These are phyloP conservation scores for Lepidurus packardi DNA, from an alignment of 1,140 invertebrate genomes.

Conservation along the genomic window DNA sequence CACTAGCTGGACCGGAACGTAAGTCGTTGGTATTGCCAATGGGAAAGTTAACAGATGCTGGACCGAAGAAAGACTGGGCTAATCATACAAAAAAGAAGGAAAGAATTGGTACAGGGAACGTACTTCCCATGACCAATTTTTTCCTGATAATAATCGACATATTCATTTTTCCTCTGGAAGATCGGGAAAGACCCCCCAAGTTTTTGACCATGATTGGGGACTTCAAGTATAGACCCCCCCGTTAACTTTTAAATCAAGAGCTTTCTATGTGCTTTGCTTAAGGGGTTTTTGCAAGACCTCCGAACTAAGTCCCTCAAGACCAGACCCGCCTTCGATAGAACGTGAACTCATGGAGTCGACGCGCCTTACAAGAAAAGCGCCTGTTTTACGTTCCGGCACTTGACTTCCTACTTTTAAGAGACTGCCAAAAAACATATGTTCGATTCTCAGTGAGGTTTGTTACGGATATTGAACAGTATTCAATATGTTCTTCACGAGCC, in stretches of 20 bases:
- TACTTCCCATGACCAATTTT: not conserved
- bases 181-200: not conserved
- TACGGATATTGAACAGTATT: not conserved
- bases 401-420: slow-evolving; percentile 11
- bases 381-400: slow-evolving; percentile 2
- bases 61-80: not conserved
- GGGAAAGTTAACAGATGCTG: not conserved
- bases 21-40: not conserved
- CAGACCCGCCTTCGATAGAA: not conserved
- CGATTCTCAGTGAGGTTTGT: not conserved
- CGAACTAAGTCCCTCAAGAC: not conserved
- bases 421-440: not conserved
- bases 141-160: not conserved
- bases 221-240: not conserved
- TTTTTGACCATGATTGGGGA: not conserved
- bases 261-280: not conserved
- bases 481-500: no score
- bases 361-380: not conserved
- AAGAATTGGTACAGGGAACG: not conserved
- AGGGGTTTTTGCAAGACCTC: slow-evolving; percentile 11
- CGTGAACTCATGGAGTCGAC: not conserved
- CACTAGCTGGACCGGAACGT: not conserved
- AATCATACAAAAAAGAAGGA: not conserved
- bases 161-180: not conserved
- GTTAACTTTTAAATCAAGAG: slow-evolving; percentile 17